Base-by-base conservation (phyloP, 2,888 invertebrate genomes). In the Andricus curvator region DNA sequence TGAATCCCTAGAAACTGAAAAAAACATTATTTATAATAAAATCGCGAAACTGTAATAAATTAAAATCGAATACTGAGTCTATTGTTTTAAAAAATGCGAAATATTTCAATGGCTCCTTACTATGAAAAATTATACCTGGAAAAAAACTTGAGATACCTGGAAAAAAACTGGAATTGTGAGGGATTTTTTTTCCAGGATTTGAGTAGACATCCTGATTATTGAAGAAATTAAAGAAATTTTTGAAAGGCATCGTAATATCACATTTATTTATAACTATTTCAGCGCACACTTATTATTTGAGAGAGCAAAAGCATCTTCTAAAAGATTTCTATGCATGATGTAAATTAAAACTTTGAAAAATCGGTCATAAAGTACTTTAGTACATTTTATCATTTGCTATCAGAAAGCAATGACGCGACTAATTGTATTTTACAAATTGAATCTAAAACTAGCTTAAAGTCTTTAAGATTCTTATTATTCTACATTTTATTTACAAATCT, bases 211-310 rank as follows among this genome's bases (percentile, higher is more conserved):
- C 33, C 33, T 33, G 33, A 3, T 33, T 4, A 33, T 37, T 17
- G 13, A 22, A 62, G 11, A 70, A 70, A 70, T 48, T 2, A 44
- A 70, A 51, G 11, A 25, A 33, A 2, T 56, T 33, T 56, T 56
- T 33, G 33, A 81, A 87, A 88, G 88, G 87, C 88, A 88, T 87
- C 79, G 85, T 86, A 85, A 85, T 88, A 88, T 88, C 88, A 88
- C 88, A 88, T 86, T 85, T 86, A 87, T 83, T 88, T 85, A 74
- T 51, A 74, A 74, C 80, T 68, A 70, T 74, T 74, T 74, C 56
- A 74, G 56, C 33, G 56, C 74, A 62, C 33, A 74, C 20, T 56
- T 74, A 56, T 74, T 56, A 51, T 33, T 74, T 29, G 33, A 74
- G 56, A 74, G 74, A 74, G 74, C 74, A 56, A 56, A 74, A 33